Evolutionary conservation across 2,888 invertebrate genomes (phyloP).

Genomic region (Agrotis ipsilon): DNA sequence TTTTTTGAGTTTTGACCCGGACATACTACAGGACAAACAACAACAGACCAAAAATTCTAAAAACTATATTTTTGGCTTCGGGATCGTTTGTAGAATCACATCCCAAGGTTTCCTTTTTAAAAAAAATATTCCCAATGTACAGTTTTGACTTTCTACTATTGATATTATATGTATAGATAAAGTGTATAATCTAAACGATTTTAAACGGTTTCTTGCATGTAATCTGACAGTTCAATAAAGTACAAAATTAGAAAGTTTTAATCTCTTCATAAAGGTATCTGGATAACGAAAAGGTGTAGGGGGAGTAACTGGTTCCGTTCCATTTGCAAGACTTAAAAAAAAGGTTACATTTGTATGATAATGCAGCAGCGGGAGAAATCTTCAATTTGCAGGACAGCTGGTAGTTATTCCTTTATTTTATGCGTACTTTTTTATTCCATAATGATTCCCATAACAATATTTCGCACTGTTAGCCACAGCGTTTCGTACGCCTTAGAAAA

Average conservation of each 20-base stretch:
- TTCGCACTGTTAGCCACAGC: neutral
- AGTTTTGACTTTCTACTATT: too few relatives aligned
- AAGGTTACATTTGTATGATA: constrained; percentile 14
- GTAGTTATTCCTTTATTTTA: neutral
- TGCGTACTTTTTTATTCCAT: neutral
- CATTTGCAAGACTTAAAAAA: constrained; percentile 1
- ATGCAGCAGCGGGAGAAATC: constrained; percentile 20
- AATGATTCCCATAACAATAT: neutral
- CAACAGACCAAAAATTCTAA: too few relatives aligned
- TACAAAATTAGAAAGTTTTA: neutral
- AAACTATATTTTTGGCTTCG: too few relatives aligned
- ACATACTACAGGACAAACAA: too few relatives aligned
- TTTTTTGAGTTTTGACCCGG: too few relatives aligned
- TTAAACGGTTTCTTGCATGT: neutral
- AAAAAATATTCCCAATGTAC: too few relatives aligned
- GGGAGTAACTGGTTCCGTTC: constrained; percentile 27
- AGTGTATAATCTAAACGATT: constrained; percentile 32
- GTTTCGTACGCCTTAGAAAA: too few relatives aligned
- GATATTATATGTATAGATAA: too few relatives aligned
- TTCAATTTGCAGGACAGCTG: neutral
- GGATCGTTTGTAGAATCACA: too few relatives aligned
- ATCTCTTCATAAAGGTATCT: constrained; percentile 1
- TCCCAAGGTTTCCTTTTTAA: too few relatives aligned
- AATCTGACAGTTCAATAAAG: constrained; percentile 53
- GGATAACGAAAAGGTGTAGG: constrained; percentile 12